These are phyloP conservation scores for Drosophila pseudotakahashii DNA, from an alignment of 2,888 invertebrate species.

Conservation along the genomic window DNA sequence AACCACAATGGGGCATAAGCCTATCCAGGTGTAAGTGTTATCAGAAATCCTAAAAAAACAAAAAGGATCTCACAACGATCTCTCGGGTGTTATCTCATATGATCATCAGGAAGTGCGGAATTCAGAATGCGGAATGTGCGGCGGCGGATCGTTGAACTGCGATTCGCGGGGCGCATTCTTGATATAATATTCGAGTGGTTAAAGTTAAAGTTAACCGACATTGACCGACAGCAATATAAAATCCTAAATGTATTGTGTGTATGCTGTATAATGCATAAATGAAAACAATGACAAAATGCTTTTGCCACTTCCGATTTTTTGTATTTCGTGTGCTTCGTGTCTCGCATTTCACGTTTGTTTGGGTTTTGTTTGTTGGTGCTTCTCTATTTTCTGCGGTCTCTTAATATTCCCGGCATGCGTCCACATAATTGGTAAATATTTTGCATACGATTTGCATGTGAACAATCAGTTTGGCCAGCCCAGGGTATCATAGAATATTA, in stretches of 20 bases:
- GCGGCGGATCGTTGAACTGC: constrained; percentile 35
- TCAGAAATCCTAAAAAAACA: too few species aligned
- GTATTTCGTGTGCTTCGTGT: constrained; percentile 26
- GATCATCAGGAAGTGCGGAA: constrained; percentile 17
- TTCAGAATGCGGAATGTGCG: constrained; percentile 10
- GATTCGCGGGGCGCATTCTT: constrained; percentile 17
- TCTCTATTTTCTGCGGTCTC: constrained; percentile 5
- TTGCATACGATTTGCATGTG: constrained; percentile 40
- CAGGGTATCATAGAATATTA: not conserved
- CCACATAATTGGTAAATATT: constrained; percentile 57
- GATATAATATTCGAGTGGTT: constrained; percentile 41
- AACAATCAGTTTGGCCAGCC: not conserved
- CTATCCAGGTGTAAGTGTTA: constrained; percentile 83
- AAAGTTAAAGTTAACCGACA: constrained; percentile 63
- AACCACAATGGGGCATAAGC: constrained; percentile 82
- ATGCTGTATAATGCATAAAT: constrained; percentile 31
- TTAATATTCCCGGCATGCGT: constrained; percentile 65
- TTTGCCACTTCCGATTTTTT: constrained; percentile 71
- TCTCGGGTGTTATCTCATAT: constrained; percentile 3
- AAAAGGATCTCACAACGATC: not conserved
- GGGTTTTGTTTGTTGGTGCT: constrained; percentile 28
- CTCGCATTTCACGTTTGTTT: constrained; percentile 38
- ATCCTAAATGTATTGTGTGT: constrained; percentile 46
- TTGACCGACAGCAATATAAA: constrained; percentile 64
- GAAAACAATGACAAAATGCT: constrained; percentile 70